Evolutionary conservation across 1,140 invertebrate genomes (phyloP).

Genomic region (Drosophila insularis): DNA sequence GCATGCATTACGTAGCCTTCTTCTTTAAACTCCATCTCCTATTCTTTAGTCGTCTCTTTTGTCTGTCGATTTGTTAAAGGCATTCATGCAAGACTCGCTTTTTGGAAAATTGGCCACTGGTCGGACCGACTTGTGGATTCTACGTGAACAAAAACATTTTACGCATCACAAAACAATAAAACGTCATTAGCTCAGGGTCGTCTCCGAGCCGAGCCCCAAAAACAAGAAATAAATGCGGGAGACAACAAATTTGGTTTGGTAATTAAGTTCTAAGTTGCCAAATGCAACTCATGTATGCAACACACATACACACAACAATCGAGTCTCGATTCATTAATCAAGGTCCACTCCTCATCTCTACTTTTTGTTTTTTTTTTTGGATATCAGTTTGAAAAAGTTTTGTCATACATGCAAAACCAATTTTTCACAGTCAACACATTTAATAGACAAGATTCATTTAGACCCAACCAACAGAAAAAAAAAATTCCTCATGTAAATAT

Average conservation of each 20-base stretch:
- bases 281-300: constrained; percentile 44
- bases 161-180: constrained; percentile 75
- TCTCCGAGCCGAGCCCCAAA: constrained; percentile 36
- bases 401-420: constrained; percentile 68
- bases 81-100: constrained; percentile 58
- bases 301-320: neutral
- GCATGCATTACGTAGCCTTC: constrained; percentile 23
- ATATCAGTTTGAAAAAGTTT: constrained; percentile 60
- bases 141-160: constrained; percentile 50
- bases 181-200: constrained; percentile 67
- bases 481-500: constrained; percentile 15
- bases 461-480: constrained; percentile 1
- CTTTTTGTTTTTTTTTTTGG: neutral
- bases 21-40: constrained; percentile 22
- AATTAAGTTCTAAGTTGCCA: constrained; percentile 75
- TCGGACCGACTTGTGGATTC: constrained; percentile 14
- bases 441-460: constrained; percentile 19
- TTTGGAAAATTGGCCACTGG: constrained; percentile 37
- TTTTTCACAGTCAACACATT: constrained; percentile 72
- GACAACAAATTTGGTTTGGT: constrained; percentile 61
- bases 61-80: constrained; percentile 46
- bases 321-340: constrained; percentile 60
- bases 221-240: constrained; percentile 61
- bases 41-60: constrained; percentile 26
- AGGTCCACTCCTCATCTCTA: constrained; percentile 35